Base-by-base conservation (phyloP, 1,140 invertebrate species). In the Drosophila nigromelanica region DNA sequence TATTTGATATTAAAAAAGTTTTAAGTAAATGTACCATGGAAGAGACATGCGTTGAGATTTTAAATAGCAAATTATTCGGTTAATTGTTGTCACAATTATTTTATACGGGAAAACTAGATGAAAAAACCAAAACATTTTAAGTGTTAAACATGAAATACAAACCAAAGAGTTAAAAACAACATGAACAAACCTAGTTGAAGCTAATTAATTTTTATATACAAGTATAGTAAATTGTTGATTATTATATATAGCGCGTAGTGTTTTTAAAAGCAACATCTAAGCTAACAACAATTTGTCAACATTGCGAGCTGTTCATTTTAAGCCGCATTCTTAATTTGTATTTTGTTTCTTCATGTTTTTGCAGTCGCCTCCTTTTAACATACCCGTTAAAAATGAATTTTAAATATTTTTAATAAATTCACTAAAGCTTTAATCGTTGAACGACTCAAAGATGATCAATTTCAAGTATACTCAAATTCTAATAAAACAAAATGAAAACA, bases 51-150 rank as follows among this genome's bases (percentile, higher is more conserved):
- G 62, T 72, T 77, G 45, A 73, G 82, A 76, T 89, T 89, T 89
- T 89, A 89, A 89, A 89, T 89, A 89, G 83, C 63, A 63, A 87
- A 87, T 73, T 83, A 68, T 83, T 89, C 73, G 67, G 83, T 89
- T 89, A 89, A 77, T 77, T 89, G 79, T 89, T 89, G 83, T 89
- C 76, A 80, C 48, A 79, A 67, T 76, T 87, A 73, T 82, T 86
- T 89, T 73, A 89, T 80, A 66, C 63, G 33, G 33, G 48, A 60
- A 60, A 39, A 48, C 39, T 12, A 54, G 27, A 59, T 39, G 24
- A 58, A 56, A 56, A 48, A 62, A 30, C n/a, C 11, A 18, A 51
- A 74, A 63, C 56, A 52, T 73, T 78, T 50, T 75, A 75, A 81
- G 82, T 86, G 82, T 87, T 87, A 72, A 66, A 83, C 60, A 78